Evolutionary conservation across 2,797 vertebrate species (phyloP).

Genomic region (Eutrigla gurnardus): DNA sequence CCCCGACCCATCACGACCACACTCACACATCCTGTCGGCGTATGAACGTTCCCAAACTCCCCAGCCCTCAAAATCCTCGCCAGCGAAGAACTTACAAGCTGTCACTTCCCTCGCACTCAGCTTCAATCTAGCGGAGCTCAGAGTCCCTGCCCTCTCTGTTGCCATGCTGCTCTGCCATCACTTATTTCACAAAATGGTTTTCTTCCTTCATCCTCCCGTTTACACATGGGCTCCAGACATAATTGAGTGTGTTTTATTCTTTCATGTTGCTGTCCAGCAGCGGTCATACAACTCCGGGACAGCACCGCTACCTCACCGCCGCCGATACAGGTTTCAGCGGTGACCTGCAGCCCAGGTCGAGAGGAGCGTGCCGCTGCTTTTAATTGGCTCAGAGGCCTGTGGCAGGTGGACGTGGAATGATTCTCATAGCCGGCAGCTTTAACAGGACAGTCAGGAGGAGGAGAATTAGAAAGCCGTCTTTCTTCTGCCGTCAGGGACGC

Average conservation of each 20-base stretch:
- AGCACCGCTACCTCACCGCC: conserved; percentile 2
- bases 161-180: conserved; percentile 40
- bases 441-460: conserved; percentile 55
- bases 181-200: conserved; percentile 29
- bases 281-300: conserved; percentile 42
- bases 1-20: not conserved
- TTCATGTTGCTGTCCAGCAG: conserved; percentile 23
- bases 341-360: conserved; percentile 61
- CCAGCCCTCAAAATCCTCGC: conserved; percentile 51
- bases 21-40: conserved; percentile 26
- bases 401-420: conserved; percentile 74
- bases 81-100: conserved; percentile 65
- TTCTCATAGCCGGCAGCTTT: conserved; percentile 63
- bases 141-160: conserved; percentile 37
- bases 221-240: conserved; percentile 21
- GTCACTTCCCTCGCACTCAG: conserved; percentile 60
- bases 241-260: conserved; percentile 32
- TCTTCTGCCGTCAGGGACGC: conserved; percentile 44
- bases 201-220: conserved; percentile 29
- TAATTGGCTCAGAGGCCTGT: conserved; percentile 73
- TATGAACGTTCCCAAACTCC: conserved; percentile 48
- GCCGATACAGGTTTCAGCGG: conserved; percentile 59
- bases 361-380: conserved; percentile 57
- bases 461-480: conserved; percentile 56
- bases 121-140: conserved; percentile 61